Evolutionary conservation across 1,140 invertebrate genomes (phyloP), one percentile per base, ranked within the genome.

Genomic region (Daktulosphaira vitifoliae): DNA sequence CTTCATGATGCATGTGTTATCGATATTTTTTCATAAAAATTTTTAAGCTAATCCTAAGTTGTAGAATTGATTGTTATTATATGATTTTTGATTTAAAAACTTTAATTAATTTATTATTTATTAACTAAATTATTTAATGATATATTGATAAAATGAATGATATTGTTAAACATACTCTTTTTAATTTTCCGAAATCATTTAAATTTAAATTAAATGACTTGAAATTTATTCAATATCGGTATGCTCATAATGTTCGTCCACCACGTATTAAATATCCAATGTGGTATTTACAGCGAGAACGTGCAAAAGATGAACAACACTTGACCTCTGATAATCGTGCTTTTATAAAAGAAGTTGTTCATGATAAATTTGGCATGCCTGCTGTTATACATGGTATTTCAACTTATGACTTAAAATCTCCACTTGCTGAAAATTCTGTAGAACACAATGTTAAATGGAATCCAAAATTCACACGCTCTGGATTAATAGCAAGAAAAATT

Each of bases 401-500:
- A 46, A 78, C 74, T 68, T 73, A 73, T 70, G 78, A 70, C 70
- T 80, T 69, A 26, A 69, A 75, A 39, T 79, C 76, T 71, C 79
- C 78, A 26, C 70, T 85, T n/a, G 84, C 81, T 74, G 73, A 79
- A 46, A 79, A 81, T 67, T 76, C 81, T 20, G 70, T 72, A 48
- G 71, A 76, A 71, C 75, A 77, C 15, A 48, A 62, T 8, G 16
- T 22, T 1, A 73, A 83, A 70, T 95, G 89, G 88, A 77, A 74
- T 13, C 76, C 77, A 49, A 72, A 73, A 2, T 81, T 83, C 6
- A 77, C 79, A 67, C 80, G 96, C 72, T 82, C 83, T 67, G 96
- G 96, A 46, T 72, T 98, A 2, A 86, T 99, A 73, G 93, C 87
- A 0, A 81, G 85, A 59, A 99, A 99, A 79, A 89, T 99, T 73